Evolutionary conservation across 2,113 vertebrate genomes (phyloP).

Genomic region (Dascyllus trimaculatus): DNA sequence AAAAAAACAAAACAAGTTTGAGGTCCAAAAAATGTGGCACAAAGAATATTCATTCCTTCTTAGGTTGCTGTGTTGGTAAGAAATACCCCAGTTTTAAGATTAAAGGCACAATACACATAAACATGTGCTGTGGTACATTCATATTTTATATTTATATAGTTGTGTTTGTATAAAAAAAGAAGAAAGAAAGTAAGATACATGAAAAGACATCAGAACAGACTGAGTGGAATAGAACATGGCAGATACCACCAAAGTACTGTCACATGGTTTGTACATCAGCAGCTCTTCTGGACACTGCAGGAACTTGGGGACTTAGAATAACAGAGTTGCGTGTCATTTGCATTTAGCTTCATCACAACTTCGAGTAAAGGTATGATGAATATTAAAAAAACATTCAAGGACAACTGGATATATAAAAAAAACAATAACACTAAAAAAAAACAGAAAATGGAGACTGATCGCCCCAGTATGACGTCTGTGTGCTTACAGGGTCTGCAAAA

Average conservation of each 20-base stretch:
- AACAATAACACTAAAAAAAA: not conserved
- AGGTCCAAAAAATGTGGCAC: not conserved
- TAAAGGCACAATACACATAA: too few species aligned
- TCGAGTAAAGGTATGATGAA: not conserved
- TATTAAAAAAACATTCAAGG: not conserved
- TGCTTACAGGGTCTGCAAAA: constrained; percentile 28
- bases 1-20: not conserved
- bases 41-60: not conserved
- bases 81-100: too few species aligned
- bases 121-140: too few species aligned
- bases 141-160: too few species aligned
- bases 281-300: too few species aligned
- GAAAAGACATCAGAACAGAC: not conserved
- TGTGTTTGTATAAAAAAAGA: too few species aligned
- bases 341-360: not conserved
- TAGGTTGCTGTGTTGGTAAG: too few species aligned
- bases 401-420: not conserved
- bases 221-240: too few species aligned
- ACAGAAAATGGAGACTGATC: not conserved
- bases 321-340: not conserved
- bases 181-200: not conserved
- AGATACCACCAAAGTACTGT: too few species aligned
- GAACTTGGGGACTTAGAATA: not conserved
- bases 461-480: not conserved
- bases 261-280: too few species aligned